Conservation (phyloP, 2,797 vertebrate species). For the Emys orbicularis region DNA sequence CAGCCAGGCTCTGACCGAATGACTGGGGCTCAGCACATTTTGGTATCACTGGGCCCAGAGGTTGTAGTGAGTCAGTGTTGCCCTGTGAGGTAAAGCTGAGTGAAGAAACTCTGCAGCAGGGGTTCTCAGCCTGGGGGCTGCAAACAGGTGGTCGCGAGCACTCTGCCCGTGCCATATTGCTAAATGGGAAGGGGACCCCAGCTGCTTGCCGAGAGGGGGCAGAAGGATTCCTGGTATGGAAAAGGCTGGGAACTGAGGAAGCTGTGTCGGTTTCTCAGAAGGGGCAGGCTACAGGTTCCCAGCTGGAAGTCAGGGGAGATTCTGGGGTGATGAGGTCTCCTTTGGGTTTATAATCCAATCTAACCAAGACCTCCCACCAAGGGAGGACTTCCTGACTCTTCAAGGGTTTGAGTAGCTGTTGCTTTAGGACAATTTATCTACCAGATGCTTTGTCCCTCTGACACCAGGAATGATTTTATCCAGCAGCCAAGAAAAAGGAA, state of each 20-base stretch:
- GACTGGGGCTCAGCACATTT: neutral
- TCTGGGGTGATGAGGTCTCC: neutral
- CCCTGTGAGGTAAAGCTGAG: neutral
- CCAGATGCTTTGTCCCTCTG: neutral
- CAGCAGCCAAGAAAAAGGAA: neutral
- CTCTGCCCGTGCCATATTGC: neutral
- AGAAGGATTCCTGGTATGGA: neutral
- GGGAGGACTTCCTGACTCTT: neutral
- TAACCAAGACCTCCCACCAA: neutral
- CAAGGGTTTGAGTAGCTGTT: rapidly evolving
- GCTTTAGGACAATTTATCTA: neutral
- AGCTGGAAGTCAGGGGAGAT: rapidly evolving
- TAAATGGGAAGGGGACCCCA: neutral
- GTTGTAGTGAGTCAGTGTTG: rapidly evolving
- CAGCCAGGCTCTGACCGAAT: neutral
- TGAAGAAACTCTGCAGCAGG: neutral
- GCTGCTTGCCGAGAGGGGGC: neutral
- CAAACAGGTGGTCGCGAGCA: neutral
- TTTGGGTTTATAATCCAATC: neutral
- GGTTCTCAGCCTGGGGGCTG: neutral
- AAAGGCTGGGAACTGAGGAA: neutral
- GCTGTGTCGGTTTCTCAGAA: neutral
- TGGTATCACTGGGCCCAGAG: rapidly evolving
- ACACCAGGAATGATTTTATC: neutral
- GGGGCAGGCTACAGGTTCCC: neutral